Percentiles rank a stretch among this genome's conserved stretches.
Evolutionary conservation across 2,113 vertebrate genomes (phyloP).

Genomic region (Gymnogyps californianus): DNA sequence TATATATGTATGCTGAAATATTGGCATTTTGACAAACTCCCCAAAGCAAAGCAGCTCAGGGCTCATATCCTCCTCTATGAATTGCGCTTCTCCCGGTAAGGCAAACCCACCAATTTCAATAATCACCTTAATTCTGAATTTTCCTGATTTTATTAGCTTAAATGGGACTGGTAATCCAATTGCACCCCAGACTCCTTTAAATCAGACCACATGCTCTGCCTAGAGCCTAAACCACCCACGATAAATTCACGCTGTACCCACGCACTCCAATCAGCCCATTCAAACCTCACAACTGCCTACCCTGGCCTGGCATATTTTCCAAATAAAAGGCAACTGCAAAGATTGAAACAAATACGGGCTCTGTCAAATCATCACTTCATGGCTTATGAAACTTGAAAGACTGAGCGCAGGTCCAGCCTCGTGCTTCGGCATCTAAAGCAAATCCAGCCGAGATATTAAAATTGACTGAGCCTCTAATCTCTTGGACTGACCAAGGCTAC

Average conservation of each 20-base stretch:
- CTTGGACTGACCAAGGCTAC: neutral
- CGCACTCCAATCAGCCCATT: neutral
- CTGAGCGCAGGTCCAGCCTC: neutral
- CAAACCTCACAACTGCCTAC: no score
- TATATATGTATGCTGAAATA: neutral
- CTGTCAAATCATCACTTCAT: neutral
- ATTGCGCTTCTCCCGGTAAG: neutral
- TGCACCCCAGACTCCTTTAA: neutral
- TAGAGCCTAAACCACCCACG: neutral
- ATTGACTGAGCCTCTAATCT: neutral
- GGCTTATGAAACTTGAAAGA: neutral
- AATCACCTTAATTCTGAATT: neutral
- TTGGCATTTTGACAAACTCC: neutral
- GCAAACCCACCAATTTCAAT: neutral
- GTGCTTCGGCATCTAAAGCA: neutral
- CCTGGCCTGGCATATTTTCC: accelerated
- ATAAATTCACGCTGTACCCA: neutral
- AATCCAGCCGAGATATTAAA: neutral
- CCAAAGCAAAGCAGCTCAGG: neutral
- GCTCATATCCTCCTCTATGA: neutral
- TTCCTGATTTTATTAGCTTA: neutral
- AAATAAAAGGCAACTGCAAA: neutral
- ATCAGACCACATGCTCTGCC: neutral
- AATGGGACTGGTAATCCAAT: neutral
- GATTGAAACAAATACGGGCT: neutral